Evolutionary conservation across 2,113 vertebrate species (phyloP), one percentile per base, ranked within the genome.

Genomic region (Tyto alba): DNA sequence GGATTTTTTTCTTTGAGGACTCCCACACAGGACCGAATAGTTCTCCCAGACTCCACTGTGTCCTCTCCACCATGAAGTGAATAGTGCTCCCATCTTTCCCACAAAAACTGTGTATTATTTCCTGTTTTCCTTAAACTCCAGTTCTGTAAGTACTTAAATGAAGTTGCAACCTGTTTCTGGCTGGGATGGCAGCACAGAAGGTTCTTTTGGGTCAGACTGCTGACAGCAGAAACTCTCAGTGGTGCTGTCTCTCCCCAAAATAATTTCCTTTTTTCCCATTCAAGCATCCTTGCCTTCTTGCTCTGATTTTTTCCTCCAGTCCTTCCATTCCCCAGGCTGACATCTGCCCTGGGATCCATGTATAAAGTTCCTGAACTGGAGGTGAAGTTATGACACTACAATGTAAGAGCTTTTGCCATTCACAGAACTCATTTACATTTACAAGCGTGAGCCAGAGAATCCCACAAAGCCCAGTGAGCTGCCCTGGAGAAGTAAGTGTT

Each of bases 141-240:
- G 2, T 82, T 89, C 48, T 67, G 30, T 68, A 71, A 88, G 45
- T 34, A 22, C 21, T 75, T 93, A 55, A 82, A 78, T 64, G 88
- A 95, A 89, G 56, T 56, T 71, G 29, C 67, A 88, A 71, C 55
- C 29, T 84, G 53, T 84, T 95, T 83, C 86, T 73, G 68, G 14
- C 60, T 84, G 26, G 29, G 53, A 56, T 78, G 56, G 52, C 60
- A 92, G 60, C 53, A 63, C 32, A 86, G 63, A 76, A 90, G 20
- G 83, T 74, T 97, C 91, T 92, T 95, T 89, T 91, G 56, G 69
- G 80, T 81, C 84, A 87, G 76, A 67, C 52, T 78, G 56, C 45
- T 89, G 77, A 84, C 43, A 95, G 74, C 57, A 93, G 77, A 96
- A 89, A 59, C n/a, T 89, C 88, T 90, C 66, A 78, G 48, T 36